A percentile compares a stretch with the other conserved stretches of the same genome.
These are phyloP conservation scores for Heterodera schachtii DNA, from an alignment of 1,140 invertebrate species.

Conservation along the genomic window DNA sequence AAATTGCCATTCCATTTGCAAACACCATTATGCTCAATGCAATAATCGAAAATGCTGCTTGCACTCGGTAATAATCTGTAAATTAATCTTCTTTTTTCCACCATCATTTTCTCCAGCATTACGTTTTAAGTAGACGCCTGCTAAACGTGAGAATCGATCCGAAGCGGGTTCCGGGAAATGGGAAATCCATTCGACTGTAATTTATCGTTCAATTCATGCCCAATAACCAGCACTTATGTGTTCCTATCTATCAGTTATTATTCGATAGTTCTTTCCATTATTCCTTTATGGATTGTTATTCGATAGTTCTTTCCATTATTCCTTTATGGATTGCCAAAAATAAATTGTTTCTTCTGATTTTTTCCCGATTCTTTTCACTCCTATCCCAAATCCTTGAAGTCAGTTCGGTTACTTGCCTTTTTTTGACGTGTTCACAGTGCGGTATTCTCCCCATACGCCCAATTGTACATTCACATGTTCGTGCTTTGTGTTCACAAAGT, in stretches of 20 bases:
- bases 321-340: too few species aligned
- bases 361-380: too few species aligned
- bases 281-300: too few species aligned
- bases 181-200: constrained; percentile 58
- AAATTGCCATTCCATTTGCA: constrained; percentile 55
- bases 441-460: constrained; percentile 61
- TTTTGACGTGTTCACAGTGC: constrained; percentile 49
- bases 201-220: too few species aligned
- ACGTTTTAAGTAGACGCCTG: constrained; percentile 57
- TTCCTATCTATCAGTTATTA: too few species aligned
- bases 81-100: too few species aligned
- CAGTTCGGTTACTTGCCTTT: constrained; percentile 1
- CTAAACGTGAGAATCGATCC: constrained; percentile 50
- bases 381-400: too few species aligned
- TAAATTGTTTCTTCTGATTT: too few species aligned
- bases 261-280: too few species aligned
- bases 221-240: too few species aligned
- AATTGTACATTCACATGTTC: constrained; percentile 57
- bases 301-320: too few species aligned
- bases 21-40: constrained; percentile 49
- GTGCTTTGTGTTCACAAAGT: constrained; percentile 53
- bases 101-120: constrained; percentile 3
- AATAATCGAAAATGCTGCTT: constrained; percentile 59
- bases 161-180: constrained; percentile 57
- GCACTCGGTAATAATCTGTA: constrained; percentile 60